Percentiles rank a stretch among this genome's conserved stretches.
These are phyloP conservation scores for Drosophila lacteicornis DNA, from an alignment of 1,140 invertebrate species.

Conservation along the genomic window DNA sequence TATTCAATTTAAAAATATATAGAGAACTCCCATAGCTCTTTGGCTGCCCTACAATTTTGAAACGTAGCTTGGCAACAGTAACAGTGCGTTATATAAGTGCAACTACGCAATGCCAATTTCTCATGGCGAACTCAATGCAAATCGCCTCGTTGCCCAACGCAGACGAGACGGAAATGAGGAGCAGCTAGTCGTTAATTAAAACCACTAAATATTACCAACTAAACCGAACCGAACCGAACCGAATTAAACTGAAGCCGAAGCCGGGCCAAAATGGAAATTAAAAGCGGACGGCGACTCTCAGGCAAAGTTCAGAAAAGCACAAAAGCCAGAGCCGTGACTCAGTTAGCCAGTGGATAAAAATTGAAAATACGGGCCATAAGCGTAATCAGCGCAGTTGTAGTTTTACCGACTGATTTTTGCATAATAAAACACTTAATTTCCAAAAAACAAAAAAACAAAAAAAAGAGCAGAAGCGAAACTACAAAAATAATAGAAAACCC, in stretches of 20 bases:
- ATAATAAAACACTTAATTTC: constrained; percentile 84
- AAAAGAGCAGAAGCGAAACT: constrained; percentile 31
- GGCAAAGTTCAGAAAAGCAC: constrained; percentile 44
- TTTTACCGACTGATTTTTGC: constrained; percentile 69
- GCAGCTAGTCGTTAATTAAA: constrained; percentile 69
- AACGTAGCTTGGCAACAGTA: constrained; percentile 6
- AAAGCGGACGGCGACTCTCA: constrained; percentile 4
- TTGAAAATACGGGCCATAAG: constrained; percentile 49
- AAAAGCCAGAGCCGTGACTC: constrained; percentile 68
- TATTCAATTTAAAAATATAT: too few relatives aligned
- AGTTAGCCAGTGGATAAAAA: constrained; percentile 39
- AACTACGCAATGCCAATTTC: constrained; percentile 61
- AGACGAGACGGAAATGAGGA: constrained; percentile 52
- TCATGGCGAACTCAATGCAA: constrained; percentile 65
- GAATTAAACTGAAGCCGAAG: constrained; percentile 54
- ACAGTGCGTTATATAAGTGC: constrained; percentile 22
- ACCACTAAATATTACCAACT: constrained; percentile 78
- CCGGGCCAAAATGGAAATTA: constrained; percentile 42
- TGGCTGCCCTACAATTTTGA: background rate
- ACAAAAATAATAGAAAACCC: constrained; percentile 44
- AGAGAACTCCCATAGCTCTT: too few relatives aligned
- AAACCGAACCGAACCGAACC: constrained; percentile 46
- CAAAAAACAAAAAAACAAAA: constrained; percentile 58
- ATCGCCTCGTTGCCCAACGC: constrained; percentile 65
- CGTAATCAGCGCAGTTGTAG: constrained; percentile 63